Conservation (phyloP, 2,888 invertebrate species). For the Netelia virgata region DNA sequence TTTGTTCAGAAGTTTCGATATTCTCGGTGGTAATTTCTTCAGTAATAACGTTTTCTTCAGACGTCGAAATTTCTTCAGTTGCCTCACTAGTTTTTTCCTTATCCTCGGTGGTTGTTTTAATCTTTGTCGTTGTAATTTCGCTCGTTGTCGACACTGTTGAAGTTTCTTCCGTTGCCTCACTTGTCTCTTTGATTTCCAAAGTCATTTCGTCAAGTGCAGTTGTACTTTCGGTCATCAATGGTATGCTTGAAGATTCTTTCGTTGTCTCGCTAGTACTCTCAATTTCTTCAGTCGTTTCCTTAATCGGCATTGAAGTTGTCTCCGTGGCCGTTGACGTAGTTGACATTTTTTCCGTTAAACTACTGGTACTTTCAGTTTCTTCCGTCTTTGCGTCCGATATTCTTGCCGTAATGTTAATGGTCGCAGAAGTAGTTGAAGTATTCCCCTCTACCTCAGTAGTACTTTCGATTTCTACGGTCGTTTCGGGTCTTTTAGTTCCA, state of each 20-base stretch:
- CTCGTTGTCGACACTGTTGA: not conserved
- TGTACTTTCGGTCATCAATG: not conserved
- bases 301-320: not conserved
- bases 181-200: constrained; percentile 1
- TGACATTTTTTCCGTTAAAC: constrained; percentile 31
- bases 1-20: not conserved
- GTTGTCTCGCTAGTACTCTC: constrained; percentile 1
- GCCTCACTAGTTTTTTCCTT: not conserved
- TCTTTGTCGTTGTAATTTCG: not conserved
- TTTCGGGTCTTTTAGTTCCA: not conserved
- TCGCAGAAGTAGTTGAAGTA: not conserved
- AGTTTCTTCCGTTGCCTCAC: not conserved
- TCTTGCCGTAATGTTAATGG: not conserved
- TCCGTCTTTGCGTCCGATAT: not conserved
- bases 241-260: not conserved
- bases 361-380: constrained; percentile 25
- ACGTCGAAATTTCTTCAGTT: not conserved
- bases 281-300: constrained; percentile 5
- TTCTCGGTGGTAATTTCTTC: not conserved
- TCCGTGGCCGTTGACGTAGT: no score
- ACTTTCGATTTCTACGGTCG: not conserved
- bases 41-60: not conserved
- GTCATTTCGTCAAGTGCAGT: not conserved
- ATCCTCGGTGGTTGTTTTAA: not conserved
- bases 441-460: constrained; percentile 36